phyloP scores from a whole-genome alignment of 2,113 vertebrate genomes.

The Poeciliopsis occidentalis region DNA sequence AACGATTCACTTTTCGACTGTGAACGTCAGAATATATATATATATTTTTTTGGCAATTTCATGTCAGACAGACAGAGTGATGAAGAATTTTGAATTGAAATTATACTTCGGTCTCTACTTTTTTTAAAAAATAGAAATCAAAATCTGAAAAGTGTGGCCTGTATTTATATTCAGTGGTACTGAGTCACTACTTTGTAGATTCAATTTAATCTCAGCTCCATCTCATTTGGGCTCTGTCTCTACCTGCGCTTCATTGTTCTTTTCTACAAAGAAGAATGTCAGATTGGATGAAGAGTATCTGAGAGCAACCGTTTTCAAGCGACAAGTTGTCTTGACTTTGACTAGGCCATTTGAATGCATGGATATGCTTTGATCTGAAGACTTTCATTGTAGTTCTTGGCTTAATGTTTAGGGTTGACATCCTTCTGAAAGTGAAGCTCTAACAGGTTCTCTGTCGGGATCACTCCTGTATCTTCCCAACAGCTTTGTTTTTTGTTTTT shows the following conservation, averaged over 20 bases:
- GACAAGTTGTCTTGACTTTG: neutral
- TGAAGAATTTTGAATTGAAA: neutral
- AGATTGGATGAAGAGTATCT: neutral
- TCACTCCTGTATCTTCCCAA: no score
- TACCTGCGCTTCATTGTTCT: neutral
- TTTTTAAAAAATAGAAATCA: neutral
- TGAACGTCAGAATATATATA: neutral
- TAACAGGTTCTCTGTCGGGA: no score
- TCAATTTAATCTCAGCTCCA: neutral
- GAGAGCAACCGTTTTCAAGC: neutral
- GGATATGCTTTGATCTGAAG: no score
- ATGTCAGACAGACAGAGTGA: neutral
- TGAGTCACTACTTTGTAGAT: neutral
- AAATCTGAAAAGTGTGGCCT: neutral
- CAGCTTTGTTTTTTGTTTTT: no score
- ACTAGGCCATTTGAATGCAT: neutral
- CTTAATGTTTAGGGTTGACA: no score
- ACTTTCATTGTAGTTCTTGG: no score
- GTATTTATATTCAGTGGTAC: neutral
- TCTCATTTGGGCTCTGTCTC: neutral
- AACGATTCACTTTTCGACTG: neutral
- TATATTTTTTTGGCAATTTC: neutral
- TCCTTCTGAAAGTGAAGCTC: no score
- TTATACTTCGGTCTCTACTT: neutral
- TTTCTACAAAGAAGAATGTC: neutral